Evolutionary conservation across 2,888 invertebrate genomes (phyloP).

Genomic region (Pristionchus entomophagus): DNA sequence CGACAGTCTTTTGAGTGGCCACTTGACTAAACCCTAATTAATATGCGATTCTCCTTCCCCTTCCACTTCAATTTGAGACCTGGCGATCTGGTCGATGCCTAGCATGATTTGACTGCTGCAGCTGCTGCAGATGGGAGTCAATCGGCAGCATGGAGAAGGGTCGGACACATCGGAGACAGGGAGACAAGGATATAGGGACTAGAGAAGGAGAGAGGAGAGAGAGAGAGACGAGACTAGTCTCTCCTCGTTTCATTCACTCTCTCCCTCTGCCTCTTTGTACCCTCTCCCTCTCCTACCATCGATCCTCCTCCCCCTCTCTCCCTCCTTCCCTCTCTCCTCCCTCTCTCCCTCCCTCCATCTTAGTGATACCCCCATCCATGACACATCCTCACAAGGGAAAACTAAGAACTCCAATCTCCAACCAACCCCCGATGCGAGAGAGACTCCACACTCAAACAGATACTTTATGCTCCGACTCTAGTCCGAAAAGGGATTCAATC

Average conservation of each 20-base stretch:
- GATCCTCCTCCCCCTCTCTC: conserved; percentile 15
- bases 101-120: conserved; percentile 66
- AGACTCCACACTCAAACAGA: background rate
- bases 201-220: background rate
- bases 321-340: background rate
- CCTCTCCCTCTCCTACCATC: conserved; percentile 1
- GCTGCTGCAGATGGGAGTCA: background rate
- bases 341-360: conserved; percentile 31
- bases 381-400: conserved; percentile 39
- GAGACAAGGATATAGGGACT: background rate
- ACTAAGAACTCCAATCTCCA: conserved; percentile 8
- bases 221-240: background rate
- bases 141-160: background rate
- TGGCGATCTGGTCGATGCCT: conserved; percentile 74
- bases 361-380: conserved; percentile 13
- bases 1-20: background rate
- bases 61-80: conserved; percentile 53
- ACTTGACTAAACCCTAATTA: conserved; percentile 14
- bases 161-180: background rate
- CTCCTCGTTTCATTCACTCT: conserved; percentile 10
- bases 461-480: too few relatives aligned
- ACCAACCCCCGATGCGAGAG: background rate
- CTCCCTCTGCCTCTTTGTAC: conserved; percentile 20
- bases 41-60: background rate
- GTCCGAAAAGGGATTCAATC: too few relatives aligned